Conservation (phyloP, 1,140 invertebrate genomes). For the Hycleus phaleratus region DNA sequence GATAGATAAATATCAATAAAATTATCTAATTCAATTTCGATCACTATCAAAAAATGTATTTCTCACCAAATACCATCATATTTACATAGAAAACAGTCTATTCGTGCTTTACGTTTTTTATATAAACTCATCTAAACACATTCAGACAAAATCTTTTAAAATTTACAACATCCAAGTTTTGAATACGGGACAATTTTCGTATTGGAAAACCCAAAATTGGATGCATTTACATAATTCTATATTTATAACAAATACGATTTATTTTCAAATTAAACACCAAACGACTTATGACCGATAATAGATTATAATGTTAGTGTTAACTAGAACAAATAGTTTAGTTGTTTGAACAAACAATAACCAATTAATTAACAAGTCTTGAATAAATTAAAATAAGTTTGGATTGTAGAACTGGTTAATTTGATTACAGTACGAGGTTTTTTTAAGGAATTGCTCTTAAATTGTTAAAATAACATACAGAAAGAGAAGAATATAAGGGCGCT, state of each 20-base stretch:
- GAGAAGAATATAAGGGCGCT: no score
- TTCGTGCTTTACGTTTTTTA: no score
- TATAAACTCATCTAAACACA: no score
- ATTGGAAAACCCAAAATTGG: not conserved
- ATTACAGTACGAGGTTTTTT: slow-evolving; percentile 6
- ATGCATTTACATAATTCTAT: not conserved
- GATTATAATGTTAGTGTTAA: slow-evolving; percentile 5
- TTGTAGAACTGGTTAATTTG: slow-evolving; percentile 3
- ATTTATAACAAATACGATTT: not conserved
- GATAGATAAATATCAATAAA: no score
- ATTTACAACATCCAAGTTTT: no score
- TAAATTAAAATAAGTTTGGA: slow-evolving; percentile 4
- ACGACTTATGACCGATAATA: not conserved
- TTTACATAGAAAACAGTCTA: no score
- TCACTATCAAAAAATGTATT: no score
- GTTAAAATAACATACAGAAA: not conserved
- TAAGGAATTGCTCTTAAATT: not conserved
- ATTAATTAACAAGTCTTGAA: slow-evolving; percentile 9
- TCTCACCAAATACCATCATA: no score
- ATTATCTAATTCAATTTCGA: no score
- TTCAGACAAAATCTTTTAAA: no score
- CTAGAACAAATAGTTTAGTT: not conserved
- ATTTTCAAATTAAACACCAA: not conserved
- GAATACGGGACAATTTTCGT: not conserved
- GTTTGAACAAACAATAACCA: not conserved